Evolutionary conservation across 1,140 invertebrate species (phyloP), one percentile per base, ranked within the genome.

Genomic region (Microplitis mediator): DNA sequence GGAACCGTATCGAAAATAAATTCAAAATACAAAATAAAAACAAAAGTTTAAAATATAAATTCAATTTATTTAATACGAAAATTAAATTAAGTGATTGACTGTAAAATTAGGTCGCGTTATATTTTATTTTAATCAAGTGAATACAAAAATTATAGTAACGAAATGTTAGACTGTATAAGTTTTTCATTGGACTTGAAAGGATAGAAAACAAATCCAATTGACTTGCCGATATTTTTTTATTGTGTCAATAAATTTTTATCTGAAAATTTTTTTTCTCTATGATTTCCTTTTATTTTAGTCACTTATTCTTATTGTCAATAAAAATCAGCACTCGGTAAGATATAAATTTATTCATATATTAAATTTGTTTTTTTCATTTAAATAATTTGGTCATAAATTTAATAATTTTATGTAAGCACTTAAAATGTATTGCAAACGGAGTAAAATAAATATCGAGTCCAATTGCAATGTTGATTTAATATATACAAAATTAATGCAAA

Each of bases 1-100:
- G 81, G 80, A 81, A 82, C 70, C 35, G 32, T 39, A 13, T 14
- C 34, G 4, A 13, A n/a, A 39, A 63, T 63, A 14, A 56, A 56
- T 13, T 56, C 14, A n/a, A 9, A 14, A 14, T 56, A 14, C 2
- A 56, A 9, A 56, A 56, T 56, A 56, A 56, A 56, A 32, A 23
- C 58, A 60, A 11, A 32, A 23, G 31, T 11, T 60, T 23, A 34
- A 13, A 60, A 14, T 9, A 13, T 56, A 6, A 6, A 56, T 56
- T 56, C 16, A 4, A 56, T n/a, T 56, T 6, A 2, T 0, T 3
- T 56, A 23, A 14, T 56, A 56, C 3, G 9, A 56, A 56, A 56
- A 56, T 56, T 56, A 5, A 56, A 56, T 56, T 45, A 45, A 56
- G 16, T 23, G 16, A 56, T 23, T 56, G n/a, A 16, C 52, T 14